Conservation (phyloP, 2,888 invertebrate genomes). For the Eilema depressum region DNA sequence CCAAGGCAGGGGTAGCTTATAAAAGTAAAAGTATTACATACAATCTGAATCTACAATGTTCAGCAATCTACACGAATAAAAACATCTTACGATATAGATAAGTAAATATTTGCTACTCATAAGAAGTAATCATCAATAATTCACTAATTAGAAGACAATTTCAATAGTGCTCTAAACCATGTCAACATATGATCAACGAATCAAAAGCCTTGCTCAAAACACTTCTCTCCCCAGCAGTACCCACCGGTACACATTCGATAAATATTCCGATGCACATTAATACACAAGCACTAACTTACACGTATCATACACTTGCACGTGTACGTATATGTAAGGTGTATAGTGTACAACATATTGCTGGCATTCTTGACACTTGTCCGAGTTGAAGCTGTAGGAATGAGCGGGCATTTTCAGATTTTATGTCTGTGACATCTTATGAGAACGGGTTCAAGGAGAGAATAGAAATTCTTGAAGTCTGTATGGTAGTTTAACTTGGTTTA, state of each 20-base stretch:
- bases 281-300: conserved; percentile 25
- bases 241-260: conserved; percentile 20
- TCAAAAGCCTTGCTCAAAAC: background rate
- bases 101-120: background rate
- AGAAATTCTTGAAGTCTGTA: background rate
- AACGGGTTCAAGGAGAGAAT: background rate
- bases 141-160: background rate
- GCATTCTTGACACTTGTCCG: background rate
- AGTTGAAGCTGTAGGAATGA: background rate
- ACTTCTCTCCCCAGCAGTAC: conserved; percentile 38
- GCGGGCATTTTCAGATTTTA: conserved; percentile 4
- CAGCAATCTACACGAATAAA: background rate
- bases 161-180: background rate
- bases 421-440: background rate
- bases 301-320: conserved; percentile 35
- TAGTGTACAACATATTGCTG: background rate
- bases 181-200: background rate
- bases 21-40: background rate
- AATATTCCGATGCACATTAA: conserved; percentile 42
- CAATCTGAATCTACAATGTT: too few relatives aligned
- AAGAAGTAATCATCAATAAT: background rate
- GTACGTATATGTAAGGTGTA: conserved; percentile 31
- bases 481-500: too few relatives aligned
- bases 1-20: background rate
- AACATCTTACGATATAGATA: background rate